Conservation (phyloP, 2,888 invertebrate species). For the Diloba caeruleocephala region DNA sequence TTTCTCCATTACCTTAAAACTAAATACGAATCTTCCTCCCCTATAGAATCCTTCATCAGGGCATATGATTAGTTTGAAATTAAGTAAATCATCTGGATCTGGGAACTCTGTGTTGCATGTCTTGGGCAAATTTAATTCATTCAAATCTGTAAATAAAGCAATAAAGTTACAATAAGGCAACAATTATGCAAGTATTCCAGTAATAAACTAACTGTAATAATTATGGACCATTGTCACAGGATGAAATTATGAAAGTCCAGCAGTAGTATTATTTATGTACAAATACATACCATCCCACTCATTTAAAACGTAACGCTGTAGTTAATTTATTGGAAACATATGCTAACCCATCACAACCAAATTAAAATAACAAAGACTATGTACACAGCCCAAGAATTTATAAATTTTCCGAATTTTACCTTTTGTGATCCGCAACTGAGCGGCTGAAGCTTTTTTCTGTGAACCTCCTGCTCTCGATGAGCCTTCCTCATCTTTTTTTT, state of each 20-base stretch:
- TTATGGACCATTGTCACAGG: background rate
- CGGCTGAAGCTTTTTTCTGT: slow-evolving; percentile 98
- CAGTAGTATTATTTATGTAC: background rate
- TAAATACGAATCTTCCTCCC: slow-evolving; percentile 98
- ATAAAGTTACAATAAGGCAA: background rate
- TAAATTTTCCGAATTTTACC: slow-evolving; percentile 87
- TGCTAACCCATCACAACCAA: slow-evolving; percentile 2
- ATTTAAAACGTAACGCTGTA: background rate
- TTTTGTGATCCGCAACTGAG: slow-evolving; percentile 99
- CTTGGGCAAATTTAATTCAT: slow-evolving; percentile 98
- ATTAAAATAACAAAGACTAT: slow-evolving; percentile 41
- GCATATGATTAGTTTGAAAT: slow-evolving; percentile 98
- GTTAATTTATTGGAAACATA: background rate
- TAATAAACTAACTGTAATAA: slow-evolving; percentile 1
- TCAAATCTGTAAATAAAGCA: slow-evolving; percentile 94
- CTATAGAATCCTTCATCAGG: slow-evolving; percentile 99
- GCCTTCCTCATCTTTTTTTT: slow-evolving; percentile 98
- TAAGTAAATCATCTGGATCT: slow-evolving; percentile 98
- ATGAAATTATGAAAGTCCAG: slow-evolving; percentile 4
- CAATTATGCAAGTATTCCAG: slow-evolving; percentile 3
- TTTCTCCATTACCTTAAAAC: slow-evolving; percentile 92
- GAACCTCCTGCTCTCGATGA: slow-evolving; percentile 90
- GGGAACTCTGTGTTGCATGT: slow-evolving; percentile 99
- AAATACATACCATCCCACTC: background rate
- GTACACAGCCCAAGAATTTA: slow-evolving; percentile 41